Evolutionary conservation across 2,797 vertebrate genomes (phyloP).

Genomic region (Molossus alvarezi): DNA sequence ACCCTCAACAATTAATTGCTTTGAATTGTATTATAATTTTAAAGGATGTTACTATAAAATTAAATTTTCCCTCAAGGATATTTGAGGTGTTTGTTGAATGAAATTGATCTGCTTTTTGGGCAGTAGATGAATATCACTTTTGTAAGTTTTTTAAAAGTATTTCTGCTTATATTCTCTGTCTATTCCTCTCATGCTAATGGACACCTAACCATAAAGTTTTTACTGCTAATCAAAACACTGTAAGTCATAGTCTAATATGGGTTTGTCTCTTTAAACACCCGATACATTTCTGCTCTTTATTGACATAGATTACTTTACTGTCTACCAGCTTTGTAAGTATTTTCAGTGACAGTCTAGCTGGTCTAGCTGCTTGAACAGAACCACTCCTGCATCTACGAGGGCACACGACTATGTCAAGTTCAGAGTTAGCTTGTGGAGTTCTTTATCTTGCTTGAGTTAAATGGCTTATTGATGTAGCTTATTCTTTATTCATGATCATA

Average conservation of each 20-base stretch:
- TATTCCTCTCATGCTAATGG: neutral
- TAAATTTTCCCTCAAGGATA: neutral
- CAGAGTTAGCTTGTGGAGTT: neutral
- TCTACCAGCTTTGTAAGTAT: neutral
- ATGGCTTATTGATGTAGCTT: slow-evolving; percentile 1
- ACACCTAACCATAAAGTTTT: neutral
- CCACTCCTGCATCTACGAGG: neutral
- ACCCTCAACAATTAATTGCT: slow-evolving; percentile 51
- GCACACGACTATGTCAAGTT: neutral
- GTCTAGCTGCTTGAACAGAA: neutral
- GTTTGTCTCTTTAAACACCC: neutral
- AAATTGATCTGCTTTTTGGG: neutral
- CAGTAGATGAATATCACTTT: neutral
- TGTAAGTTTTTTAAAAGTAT: neutral
- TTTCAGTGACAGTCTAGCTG: neutral
- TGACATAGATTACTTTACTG: neutral
- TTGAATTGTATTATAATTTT: slow-evolving; percentile 39
- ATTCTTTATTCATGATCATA: neutral
- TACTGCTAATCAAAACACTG: neutral
- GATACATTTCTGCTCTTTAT: neutral
- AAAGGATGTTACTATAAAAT: neutral
- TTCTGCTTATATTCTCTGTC: neutral
- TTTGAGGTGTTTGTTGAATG: neutral
- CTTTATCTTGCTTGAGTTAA: slow-evolving; percentile 45
- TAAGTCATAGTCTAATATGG: neutral